Conservation (phyloP, 2,797 vertebrate species). For the Poecile montanus region DNA sequence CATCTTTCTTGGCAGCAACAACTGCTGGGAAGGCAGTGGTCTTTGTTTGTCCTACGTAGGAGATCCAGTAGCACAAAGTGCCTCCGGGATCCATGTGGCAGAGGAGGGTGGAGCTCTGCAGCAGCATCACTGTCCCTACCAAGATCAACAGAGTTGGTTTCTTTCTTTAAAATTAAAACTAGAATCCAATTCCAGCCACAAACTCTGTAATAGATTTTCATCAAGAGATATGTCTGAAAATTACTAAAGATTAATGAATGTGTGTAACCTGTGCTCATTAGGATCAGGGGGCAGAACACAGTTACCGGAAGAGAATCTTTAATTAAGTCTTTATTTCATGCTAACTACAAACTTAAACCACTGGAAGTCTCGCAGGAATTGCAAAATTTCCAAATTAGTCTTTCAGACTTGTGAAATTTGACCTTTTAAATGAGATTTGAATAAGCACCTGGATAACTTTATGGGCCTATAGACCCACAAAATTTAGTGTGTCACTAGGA, state of each 20-base stretch:
- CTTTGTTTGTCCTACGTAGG: rapidly evolving
- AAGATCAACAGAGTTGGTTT: neutral
- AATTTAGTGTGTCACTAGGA: neutral
- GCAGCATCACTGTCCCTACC: rapidly evolving
- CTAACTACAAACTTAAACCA: neutral
- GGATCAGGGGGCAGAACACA: neutral
- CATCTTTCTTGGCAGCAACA: neutral
- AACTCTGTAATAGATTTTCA: neutral
- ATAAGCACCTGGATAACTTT: neutral
- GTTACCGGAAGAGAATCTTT: neutral
- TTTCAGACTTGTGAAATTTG: neutral
- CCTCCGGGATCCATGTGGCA: neutral
- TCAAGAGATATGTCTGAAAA: neutral
- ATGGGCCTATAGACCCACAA: neutral
- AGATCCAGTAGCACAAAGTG: neutral
- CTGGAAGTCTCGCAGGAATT: neutral
- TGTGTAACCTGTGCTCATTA: neutral
- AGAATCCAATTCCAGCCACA: neutral
- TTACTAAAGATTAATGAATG: rapidly evolving
- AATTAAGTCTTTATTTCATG: neutral
- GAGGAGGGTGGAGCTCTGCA: neutral
- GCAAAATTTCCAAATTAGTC: neutral
- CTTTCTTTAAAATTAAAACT: neutral
- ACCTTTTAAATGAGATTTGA: neutral
- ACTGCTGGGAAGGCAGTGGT: neutral